A percentile compares a stretch with the other conserved stretches of the same genome.
Evolutionary conservation across 2,113 vertebrate species (phyloP).

Genomic region (Etia nguti): DNA sequence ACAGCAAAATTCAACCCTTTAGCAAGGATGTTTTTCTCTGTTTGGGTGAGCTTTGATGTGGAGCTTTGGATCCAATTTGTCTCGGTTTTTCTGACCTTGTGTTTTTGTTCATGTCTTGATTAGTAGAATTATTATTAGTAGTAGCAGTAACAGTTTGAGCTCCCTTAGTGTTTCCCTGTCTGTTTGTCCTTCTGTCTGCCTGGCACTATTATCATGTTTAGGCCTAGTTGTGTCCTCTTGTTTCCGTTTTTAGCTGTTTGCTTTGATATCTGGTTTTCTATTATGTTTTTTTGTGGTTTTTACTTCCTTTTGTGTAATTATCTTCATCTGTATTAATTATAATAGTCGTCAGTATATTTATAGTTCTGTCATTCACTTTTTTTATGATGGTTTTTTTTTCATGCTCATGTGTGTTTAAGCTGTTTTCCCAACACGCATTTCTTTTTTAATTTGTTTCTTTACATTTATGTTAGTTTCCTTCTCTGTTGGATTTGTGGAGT

Average conservation of each 20-base stretch:
- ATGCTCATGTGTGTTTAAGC: background rate
- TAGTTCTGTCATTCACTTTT: background rate
- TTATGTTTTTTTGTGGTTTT: background rate
- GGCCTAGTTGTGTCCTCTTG: background rate
- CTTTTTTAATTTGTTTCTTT: background rate
- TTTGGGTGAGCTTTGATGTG: background rate
- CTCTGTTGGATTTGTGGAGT: background rate
- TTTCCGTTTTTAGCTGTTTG: background rate
- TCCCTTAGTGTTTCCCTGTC: background rate
- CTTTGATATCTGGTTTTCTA: background rate
- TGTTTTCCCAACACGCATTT: background rate
- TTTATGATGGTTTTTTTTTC: fast-evolving
- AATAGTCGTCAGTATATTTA: background rate
- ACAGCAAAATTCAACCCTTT: no score
- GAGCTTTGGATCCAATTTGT: background rate
- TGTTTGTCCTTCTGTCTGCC: background rate
- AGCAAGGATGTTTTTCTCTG: no score
- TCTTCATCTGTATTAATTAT: background rate
- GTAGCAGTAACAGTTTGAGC: background rate
- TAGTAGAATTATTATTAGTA: background rate
- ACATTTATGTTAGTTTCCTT: background rate
- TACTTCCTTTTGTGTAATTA: background rate
- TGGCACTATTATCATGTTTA: background rate
- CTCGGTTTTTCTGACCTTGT: background rate
- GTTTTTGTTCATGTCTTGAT: background rate